Conservation (phyloP, 2,888 invertebrate genomes). For the Agrotis puta region DNA sequence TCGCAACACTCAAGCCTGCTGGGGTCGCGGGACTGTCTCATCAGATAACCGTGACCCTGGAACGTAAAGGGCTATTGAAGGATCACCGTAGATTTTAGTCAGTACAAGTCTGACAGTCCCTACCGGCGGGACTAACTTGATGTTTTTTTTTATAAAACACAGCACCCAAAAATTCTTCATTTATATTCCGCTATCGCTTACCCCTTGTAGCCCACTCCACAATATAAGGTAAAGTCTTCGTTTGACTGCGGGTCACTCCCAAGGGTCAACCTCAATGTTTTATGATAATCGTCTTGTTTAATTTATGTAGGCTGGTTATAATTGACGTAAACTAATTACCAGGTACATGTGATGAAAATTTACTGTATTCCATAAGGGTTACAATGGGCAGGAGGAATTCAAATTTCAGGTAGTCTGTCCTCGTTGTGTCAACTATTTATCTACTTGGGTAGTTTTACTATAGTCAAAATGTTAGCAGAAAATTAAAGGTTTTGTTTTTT, state of each 20-base stretch:
- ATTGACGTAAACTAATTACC: constrained; percentile 72
- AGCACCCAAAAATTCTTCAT: too few relatives aligned
- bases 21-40: too few relatives aligned
- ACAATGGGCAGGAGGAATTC: constrained; percentile 11
- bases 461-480: neutral
- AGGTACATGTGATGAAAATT: constrained; percentile 46
- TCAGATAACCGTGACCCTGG: too few relatives aligned
- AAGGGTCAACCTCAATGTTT: constrained; percentile 75
- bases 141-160: too few relatives aligned
- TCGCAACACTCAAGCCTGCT: too few relatives aligned
- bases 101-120: too few relatives aligned
- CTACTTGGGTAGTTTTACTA: neutral
- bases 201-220: constrained; percentile 47
- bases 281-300: constrained; percentile 82
- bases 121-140: too few relatives aligned
- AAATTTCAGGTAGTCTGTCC: constrained; percentile 17
- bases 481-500: too few relatives aligned
- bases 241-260: constrained; percentile 81
- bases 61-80: too few relatives aligned
- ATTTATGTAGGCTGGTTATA: constrained; percentile 77
- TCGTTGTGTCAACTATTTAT: neutral
- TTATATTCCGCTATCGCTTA: constrained; percentile 11
- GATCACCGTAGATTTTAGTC: too few relatives aligned
- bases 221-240: constrained; percentile 74
- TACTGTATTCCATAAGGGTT: constrained; percentile 41